A percentile compares a stretch with the other conserved stretches of the same genome.
phyloP scores from a whole-genome alignment of 2,888 invertebrate species.

The Marronus borbonicus region DNA sequence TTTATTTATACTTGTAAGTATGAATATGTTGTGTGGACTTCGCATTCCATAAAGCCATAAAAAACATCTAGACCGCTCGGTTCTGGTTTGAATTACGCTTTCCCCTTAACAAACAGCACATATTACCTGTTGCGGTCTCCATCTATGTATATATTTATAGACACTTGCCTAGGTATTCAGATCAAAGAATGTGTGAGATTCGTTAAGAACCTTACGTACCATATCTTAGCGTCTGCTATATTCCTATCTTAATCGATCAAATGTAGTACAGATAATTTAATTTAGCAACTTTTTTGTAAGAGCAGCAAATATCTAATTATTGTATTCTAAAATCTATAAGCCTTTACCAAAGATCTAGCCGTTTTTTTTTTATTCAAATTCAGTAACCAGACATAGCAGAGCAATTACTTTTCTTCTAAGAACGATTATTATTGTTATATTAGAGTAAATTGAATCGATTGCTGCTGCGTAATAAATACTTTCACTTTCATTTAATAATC shows the following conservation, averaged over 20 bases:
- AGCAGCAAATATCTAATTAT: background rate
- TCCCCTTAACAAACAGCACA: constrained; percentile 26
- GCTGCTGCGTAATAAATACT: constrained; percentile 10
- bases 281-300: background rate
- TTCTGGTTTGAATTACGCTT: constrained; percentile 27
- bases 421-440: background rate
- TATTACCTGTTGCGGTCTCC: constrained; percentile 6
- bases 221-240: background rate
- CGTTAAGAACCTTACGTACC: no score
- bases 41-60: constrained; percentile 16
- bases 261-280: background rate
- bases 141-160: background rate
- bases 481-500: constrained; percentile 1
- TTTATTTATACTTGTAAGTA: constrained; percentile 29
- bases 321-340: background rate
- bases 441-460: background rate
- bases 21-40: constrained; percentile 10
- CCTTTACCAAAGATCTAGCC: background rate
- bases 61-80: constrained; percentile 17
- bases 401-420: background rate
- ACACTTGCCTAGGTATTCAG: background rate
- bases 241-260: background rate
- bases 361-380: background rate
- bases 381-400: background rate
- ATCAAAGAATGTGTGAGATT: background rate